These are phyloP conservation scores for Rhodinocichla rosea DNA, from an alignment of 2,113 vertebrate species.

Conservation along the genomic window DNA sequence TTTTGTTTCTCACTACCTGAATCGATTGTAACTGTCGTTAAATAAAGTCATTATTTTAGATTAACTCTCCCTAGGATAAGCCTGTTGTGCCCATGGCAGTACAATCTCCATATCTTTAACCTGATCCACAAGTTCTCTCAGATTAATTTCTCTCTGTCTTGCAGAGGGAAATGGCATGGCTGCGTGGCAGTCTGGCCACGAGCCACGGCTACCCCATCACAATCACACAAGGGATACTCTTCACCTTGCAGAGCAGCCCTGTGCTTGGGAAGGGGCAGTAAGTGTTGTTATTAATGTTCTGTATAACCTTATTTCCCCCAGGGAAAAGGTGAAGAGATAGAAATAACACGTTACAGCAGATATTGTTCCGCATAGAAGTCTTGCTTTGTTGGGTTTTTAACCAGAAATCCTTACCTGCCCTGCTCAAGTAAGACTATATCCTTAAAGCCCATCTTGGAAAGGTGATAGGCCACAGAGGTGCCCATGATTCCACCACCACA, in stretches of 20 bases:
- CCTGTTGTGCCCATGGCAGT: not conserved
- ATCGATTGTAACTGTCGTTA: not conserved
- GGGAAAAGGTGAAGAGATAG: not conserved
- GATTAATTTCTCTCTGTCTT: not conserved
- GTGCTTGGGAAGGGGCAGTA: not conserved
- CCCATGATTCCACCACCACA: constrained; percentile 93
- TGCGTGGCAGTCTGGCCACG: not conserved
- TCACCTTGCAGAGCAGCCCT: not conserved
- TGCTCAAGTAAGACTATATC: constrained; percentile 93
- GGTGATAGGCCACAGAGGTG: constrained; percentile 95
- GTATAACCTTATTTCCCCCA: not conserved
- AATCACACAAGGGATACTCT: not conserved
- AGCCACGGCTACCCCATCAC: not conserved
- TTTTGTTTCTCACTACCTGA: not conserved
- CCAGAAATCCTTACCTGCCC: constrained; percentile 83
- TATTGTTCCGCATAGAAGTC: accelerated
- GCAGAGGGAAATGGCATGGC: not conserved
- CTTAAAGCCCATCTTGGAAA: constrained; percentile 93
- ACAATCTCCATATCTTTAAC: not conserved
- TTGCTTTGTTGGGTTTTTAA: not conserved
- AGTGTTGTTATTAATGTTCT: accelerated
- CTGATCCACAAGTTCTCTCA: not conserved
- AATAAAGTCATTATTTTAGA: not conserved
- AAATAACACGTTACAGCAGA: not conserved
- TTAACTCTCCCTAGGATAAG: not conserved